phyloP scores from a whole-genome alignment of 2,797 vertebrate genomes.

The Neosilurus mollespiculum region DNA sequence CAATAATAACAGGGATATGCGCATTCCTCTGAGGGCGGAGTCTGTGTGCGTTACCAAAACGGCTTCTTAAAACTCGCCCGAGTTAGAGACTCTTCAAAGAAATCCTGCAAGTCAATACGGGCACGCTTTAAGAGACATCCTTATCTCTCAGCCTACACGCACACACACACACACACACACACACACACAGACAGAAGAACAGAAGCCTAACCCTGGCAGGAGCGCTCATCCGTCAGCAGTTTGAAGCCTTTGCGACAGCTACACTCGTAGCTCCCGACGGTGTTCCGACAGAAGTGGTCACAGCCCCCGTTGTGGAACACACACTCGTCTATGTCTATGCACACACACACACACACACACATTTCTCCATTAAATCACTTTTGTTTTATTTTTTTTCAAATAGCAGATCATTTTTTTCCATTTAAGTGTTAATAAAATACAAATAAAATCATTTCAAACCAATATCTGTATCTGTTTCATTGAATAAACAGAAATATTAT shows the following conservation, averaged over 20 bases:
- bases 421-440: background rate
- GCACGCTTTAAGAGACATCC: slow-evolving; percentile 41
- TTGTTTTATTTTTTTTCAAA: background rate
- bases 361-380: background rate
- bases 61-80: slow-evolving; percentile 36
- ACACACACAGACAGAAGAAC: slow-evolving; percentile 28
- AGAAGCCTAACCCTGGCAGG: slow-evolving; percentile 88
- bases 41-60: slow-evolving; percentile 48
- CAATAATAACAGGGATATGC: slow-evolving; percentile 8
- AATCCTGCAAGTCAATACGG: slow-evolving; percentile 60
- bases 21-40: slow-evolving; percentile 39
- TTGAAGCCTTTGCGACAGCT: slow-evolving; percentile 97
- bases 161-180: slow-evolving; percentile 18
- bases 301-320: slow-evolving; percentile 89
- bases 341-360: slow-evolving; percentile 47
- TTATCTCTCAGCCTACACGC: slow-evolving; percentile 47
- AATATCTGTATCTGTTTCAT: too few species aligned
- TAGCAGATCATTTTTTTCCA: background rate
- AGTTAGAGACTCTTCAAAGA: slow-evolving; percentile 61
- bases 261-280: slow-evolving; percentile 96
- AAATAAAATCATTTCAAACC: background rate
- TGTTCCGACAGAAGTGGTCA: slow-evolving; percentile 96
- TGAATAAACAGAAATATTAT: background rate
- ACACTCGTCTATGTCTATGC: slow-evolving; percentile 93
- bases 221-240: slow-evolving; percentile 93